Conservation (phyloP, 2,888 invertebrate genomes). For the Pristionchus arcanus region DNA sequence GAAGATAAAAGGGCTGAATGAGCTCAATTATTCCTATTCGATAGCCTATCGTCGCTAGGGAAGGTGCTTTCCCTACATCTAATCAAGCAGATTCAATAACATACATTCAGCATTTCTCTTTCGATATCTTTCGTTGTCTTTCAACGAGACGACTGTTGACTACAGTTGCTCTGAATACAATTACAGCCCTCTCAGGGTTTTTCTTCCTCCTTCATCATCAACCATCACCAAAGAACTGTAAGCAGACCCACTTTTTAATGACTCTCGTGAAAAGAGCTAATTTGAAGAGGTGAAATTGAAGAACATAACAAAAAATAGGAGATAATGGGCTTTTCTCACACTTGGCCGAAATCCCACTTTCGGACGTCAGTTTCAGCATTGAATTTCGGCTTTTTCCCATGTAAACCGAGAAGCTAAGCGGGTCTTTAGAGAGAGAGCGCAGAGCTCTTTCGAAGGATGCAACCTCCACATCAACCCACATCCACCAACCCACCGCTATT, state of each 20-base stretch:
- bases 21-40: background rate
- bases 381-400: slow-evolving; percentile 36
- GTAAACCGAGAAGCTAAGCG: slow-evolving; percentile 35
- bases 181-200: background rate
- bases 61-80: background rate
- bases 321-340: slow-evolving; percentile 1
- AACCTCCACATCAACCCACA: slow-evolving; percentile 14
- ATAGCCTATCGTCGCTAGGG: background rate
- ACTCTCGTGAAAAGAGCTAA: background rate
- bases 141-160: background rate
- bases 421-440: background rate
- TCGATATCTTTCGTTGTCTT: background rate
- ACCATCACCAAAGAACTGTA: background rate
- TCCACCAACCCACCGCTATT: background rate
- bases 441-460: background rate
- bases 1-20: background rate
- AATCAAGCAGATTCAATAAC: background rate
- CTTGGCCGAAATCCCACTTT: background rate
- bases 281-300: slow-evolving; percentile 1
- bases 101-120: background rate
- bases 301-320: background rate
- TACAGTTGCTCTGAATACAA: background rate
- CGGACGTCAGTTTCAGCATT: slow-evolving; percentile 31
- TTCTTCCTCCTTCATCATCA: background rate
- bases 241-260: background rate